Percentiles rank a stretch among this genome's conserved stretches.
phyloP scores from a whole-genome alignment of 2,797 vertebrate species.

The Diceros bicornis region DNA sequence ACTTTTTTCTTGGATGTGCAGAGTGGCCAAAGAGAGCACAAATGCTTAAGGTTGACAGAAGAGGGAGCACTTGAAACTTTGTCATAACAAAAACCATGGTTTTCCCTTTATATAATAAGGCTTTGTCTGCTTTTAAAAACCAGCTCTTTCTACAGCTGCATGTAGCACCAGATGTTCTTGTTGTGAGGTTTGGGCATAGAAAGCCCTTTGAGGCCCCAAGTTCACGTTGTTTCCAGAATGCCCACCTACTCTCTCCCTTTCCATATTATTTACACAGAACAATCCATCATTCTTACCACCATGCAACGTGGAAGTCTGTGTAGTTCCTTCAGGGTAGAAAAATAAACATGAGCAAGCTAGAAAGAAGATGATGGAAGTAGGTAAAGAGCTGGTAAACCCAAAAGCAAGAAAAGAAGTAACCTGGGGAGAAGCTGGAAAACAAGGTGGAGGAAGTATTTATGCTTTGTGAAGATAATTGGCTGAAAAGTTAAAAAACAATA shows the following conservation, averaged over 20 bases:
- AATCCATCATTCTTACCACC: background rate
- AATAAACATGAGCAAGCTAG: background rate
- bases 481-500: background rate
- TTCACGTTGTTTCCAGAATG: background rate
- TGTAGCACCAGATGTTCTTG: constrained; percentile 35
- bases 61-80: constrained; percentile 30
- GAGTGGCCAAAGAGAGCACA: background rate
- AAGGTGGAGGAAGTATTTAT: too few relatives aligned
- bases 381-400: background rate
- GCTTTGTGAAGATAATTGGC: background rate
- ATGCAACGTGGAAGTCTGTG: background rate
- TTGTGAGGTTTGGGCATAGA: constrained; percentile 20
- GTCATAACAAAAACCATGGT: background rate
- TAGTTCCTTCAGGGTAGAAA: background rate
- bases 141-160: constrained; percentile 53
- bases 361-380: background rate
- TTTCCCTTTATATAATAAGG: constrained; percentile 26
- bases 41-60: background rate
- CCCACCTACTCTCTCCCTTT: background rate
- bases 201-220: background rate
- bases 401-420: background rate
- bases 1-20: background rate
- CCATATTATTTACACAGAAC: background rate
- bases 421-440: background rate
- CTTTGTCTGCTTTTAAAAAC: background rate